A percentile compares a stretch with the other conserved stretches of the same genome.
Evolutionary conservation across 2,797 vertebrate genomes (phyloP).

Genomic region (Melanogrammus aeglefinus): DNA sequence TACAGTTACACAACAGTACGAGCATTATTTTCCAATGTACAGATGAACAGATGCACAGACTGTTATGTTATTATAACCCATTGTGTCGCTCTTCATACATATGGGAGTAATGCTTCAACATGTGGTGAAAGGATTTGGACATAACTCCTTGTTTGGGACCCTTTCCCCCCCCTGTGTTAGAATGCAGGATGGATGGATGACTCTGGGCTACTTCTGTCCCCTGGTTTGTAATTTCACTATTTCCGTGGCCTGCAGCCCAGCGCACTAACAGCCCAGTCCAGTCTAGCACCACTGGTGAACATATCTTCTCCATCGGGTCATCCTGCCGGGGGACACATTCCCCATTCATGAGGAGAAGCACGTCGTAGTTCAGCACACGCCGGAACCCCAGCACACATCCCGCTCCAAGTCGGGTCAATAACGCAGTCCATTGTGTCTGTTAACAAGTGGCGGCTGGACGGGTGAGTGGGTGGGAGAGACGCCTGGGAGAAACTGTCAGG

Average conservation of each 20-base stretch:
- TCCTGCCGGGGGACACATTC: conserved; percentile 52
- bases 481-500: conserved; percentile 45
- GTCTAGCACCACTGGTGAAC: conserved; percentile 64
- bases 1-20: neutral
- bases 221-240: conserved; percentile 21
- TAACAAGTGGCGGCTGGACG: conserved; percentile 31
- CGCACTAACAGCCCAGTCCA: conserved; percentile 41
- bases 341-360: conserved; percentile 54
- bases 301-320: conserved; percentile 75
- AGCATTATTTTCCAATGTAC: neutral
- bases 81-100: neutral
- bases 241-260: conserved; percentile 63
- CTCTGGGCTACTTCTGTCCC: neutral
- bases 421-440: conserved; percentile 31
- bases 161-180: neutral
- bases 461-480: conserved; percentile 50
- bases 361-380: conserved; percentile 39
- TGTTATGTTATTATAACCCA: neutral
- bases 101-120: neutral
- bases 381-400: conserved; percentile 52
- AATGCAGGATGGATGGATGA: neutral
- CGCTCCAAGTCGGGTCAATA: conserved; percentile 43
- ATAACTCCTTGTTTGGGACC: neutral
- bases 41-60: too few species aligned
- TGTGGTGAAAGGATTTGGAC: neutral